These are phyloP conservation scores for Eristalis tenax DNA, from an alignment of 2,888 invertebrate species.

Conservation along the genomic window DNA sequence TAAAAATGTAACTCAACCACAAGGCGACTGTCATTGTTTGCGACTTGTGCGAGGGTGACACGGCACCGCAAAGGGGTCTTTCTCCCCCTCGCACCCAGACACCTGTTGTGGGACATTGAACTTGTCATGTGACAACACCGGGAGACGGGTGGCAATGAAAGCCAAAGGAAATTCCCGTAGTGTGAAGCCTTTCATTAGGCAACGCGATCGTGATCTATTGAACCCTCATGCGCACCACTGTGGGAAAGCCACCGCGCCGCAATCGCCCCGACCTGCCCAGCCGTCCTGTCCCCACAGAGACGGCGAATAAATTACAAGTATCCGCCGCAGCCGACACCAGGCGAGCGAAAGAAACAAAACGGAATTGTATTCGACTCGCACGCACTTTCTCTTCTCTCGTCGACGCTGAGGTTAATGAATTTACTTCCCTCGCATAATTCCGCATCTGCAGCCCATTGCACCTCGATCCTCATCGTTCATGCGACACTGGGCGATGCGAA, in stretches of 20 bases:
- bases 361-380: conserved; percentile 52
- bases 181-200: conserved; percentile 57
- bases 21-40: conserved; percentile 52
- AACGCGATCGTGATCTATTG: conserved; percentile 54
- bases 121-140: conserved; percentile 43
- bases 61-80: conserved; percentile 13
- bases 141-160: not conserved
- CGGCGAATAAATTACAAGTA: conserved; percentile 59
- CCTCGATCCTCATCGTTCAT: conserved; percentile 1
- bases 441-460: conserved; percentile 27
- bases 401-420: conserved; percentile 64
- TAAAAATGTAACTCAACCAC: conserved; percentile 45
- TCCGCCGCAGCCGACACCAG: conserved; percentile 10
- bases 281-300: conserved; percentile 31
- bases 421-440: conserved; percentile 47
- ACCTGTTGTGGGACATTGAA: conserved; percentile 68
- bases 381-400: conserved; percentile 65
- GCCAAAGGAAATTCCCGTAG: conserved; percentile 31
- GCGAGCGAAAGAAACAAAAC: conserved; percentile 1
- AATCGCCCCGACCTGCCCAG: conserved; percentile 35
- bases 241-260: conserved; percentile 53
- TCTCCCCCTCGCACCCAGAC: conserved; percentile 8
- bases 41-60: conserved; percentile 20
- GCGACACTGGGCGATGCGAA: conserved; percentile 6
- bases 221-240: conserved; percentile 44